Evolutionary conservation across 2,113 vertebrate genomes (phyloP).

Genomic region (Corythornis cristatus): DNA sequence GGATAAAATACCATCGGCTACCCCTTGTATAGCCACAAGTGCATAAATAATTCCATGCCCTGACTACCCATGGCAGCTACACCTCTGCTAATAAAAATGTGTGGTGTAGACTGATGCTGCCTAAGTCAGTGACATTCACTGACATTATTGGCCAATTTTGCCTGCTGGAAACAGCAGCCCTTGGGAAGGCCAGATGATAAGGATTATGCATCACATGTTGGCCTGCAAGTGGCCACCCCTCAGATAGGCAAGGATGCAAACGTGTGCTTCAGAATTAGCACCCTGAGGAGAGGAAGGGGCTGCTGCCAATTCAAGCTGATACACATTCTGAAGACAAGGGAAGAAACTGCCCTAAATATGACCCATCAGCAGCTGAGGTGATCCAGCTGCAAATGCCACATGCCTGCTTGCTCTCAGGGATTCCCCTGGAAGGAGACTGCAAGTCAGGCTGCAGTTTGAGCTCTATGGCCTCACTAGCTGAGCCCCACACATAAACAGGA

Average conservation of each 20-base stretch:
- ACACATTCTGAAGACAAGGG: not conserved
- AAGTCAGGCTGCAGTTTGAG: not conserved
- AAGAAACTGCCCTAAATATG: not conserved
- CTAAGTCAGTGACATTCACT: not conserved
- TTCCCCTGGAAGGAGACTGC: not conserved
- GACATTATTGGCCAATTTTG: not conserved
- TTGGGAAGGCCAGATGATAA: not conserved
- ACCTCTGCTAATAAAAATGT: not conserved
- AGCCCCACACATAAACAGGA: not conserved
- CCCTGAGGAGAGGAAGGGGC: not conserved
- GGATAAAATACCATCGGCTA: not conserved
- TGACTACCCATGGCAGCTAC: not conserved
- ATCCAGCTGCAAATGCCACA: not conserved
- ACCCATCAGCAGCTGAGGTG: not conserved
- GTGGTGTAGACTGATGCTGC: too few relatives aligned
- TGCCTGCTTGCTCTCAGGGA: not conserved
- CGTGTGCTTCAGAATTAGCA: accelerated
- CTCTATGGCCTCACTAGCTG: not conserved
- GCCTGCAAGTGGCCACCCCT: not conserved
- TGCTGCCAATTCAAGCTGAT: not conserved
- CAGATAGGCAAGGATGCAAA: not conserved
- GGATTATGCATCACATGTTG: not conserved
- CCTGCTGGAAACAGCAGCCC: not conserved
- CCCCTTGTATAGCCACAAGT: not conserved
- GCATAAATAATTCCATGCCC: not conserved